Evolutionary conservation across 2,888 invertebrate species (phyloP).

Genomic region (Dynastes hyllus): DNA sequence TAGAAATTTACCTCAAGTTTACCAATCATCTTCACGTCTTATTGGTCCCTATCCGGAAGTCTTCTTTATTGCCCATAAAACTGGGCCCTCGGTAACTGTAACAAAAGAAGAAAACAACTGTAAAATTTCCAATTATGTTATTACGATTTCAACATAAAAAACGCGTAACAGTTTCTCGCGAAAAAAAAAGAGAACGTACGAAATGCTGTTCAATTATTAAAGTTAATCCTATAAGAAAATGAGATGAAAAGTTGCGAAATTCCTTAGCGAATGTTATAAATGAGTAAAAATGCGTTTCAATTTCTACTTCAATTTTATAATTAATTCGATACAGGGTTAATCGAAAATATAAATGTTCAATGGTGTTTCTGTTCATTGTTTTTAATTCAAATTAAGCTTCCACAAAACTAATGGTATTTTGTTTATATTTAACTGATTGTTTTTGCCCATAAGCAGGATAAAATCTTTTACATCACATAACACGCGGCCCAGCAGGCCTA

Average conservation of each 20-base stretch:
- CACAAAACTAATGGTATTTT: too few relatives aligned
- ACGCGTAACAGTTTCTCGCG: neutral
- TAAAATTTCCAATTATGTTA: constrained; percentile 20
- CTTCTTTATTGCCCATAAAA: constrained; percentile 49
- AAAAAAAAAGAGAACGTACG: constrained; percentile 1
- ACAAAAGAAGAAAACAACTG: constrained; percentile 39
- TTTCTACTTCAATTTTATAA: constrained; percentile 26
- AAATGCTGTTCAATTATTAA: constrained; percentile 2
- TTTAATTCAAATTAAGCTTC: too few relatives aligned
- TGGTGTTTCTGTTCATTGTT: too few relatives aligned
- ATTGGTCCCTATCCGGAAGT: constrained; percentile 46
- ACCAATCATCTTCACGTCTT: constrained; percentile 37
- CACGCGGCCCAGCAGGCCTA: too few relatives aligned
- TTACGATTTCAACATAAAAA: neutral
- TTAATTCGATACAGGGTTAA: neutral
- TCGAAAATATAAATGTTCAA: neutral
- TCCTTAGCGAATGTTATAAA: constrained; percentile 3
- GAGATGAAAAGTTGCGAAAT: constrained; percentile 8
- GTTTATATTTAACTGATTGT: too few relatives aligned
- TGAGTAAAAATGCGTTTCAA: constrained; percentile 6
- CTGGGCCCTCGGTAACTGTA: constrained; percentile 48
- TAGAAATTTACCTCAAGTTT: constrained; percentile 39
- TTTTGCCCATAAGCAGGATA: too few relatives aligned
- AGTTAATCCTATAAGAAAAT: constrained; percentile 17
- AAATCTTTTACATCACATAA: too few relatives aligned